Evolutionary conservation across 2,113 vertebrate species (phyloP), one percentile per base, ranked within the genome.

Genomic region (Rhynchopsitta pachyrhyncha): DNA sequence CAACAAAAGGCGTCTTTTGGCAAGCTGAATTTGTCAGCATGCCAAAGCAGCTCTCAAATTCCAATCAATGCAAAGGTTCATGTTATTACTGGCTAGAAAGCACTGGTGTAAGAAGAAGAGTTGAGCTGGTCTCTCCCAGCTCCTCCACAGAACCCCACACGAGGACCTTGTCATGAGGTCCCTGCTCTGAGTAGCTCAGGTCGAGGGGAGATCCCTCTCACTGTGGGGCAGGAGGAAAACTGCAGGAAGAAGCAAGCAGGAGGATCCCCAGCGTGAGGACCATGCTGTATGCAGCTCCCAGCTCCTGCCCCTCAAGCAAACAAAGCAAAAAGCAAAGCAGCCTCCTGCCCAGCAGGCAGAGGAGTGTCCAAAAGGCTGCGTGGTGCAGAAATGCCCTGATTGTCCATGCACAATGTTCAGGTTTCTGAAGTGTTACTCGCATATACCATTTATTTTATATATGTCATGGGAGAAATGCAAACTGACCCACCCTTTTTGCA

Each of bases 121-220:
- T 16, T 77, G 52, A 73, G 17, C 14, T 80, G 23, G 17, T 70
- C 18, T 57, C 57, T 53, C 39, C 27, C 37, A 79, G 37, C 55
- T 52, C 37, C 28, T 52, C 8, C 14, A 6, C 57, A 25, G 33
- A 39, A 31, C 28, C 10, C 23, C 41, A 33, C 20, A 31, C 6
- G 5, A 28, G 15, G 50, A 52, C 12, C 39, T 23, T 5, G 6
- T 10, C 7, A 10, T n/a, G 11, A 0, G 0, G 66, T 50, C 24
- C 50, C 29, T 35, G 29, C 18, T 80, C 59, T 33, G 37, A 46
- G 31, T 24, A 25, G 18, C 22, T 37, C n/a, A 75, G 55, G 28
- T 18, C 7, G 6, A 14, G 1, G 17, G 52, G 20, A 62, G 7
- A 29, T 46, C 42, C 37, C 16, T n/a, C 59, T 31, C 6, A 0